Evolutionary conservation across 2,797 vertebrate species (phyloP).

Genomic region (Galagoides demidoff): DNA sequence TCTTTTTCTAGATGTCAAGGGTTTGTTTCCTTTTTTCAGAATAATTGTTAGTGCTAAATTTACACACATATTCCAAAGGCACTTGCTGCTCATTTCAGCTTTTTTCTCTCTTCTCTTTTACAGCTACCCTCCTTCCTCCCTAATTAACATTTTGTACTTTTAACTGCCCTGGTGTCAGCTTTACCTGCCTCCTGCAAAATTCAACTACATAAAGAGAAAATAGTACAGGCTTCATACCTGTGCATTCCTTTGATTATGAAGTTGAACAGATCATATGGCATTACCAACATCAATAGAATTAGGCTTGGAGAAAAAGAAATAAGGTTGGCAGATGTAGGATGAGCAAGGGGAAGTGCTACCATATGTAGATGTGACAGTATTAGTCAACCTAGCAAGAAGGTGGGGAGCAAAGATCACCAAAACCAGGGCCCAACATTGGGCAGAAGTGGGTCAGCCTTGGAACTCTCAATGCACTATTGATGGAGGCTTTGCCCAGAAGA

Average conservation of each 20-base stretch:
- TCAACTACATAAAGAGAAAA: neutral
- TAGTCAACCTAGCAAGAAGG: neutral
- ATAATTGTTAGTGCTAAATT: neutral
- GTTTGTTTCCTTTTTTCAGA: neutral
- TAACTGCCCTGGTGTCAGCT: neutral
- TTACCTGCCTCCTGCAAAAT: neutral
- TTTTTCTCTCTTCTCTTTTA: neutral
- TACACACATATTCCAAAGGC: neutral
- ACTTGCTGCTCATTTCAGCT: neutral
- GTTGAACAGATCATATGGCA: neutral
- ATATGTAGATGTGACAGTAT: neutral
- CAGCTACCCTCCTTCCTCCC: neutral
- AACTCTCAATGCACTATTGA: accelerated
- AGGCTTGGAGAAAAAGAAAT: neutral
- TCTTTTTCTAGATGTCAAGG: neutral
- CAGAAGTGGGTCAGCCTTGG: neutral
- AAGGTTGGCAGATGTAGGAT: neutral
- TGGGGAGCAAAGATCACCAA: neutral
- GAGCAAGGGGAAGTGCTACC: neutral
- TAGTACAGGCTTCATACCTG: neutral
- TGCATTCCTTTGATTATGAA: neutral
- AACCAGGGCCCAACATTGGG: neutral
- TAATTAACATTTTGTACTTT: neutral
- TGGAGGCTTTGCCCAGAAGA: neutral
- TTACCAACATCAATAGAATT: neutral